These are phyloP conservation scores for Alexandromys oeconomus DNA, from an alignment of 2,797 vertebrate species.

Conservation along the genomic window DNA sequence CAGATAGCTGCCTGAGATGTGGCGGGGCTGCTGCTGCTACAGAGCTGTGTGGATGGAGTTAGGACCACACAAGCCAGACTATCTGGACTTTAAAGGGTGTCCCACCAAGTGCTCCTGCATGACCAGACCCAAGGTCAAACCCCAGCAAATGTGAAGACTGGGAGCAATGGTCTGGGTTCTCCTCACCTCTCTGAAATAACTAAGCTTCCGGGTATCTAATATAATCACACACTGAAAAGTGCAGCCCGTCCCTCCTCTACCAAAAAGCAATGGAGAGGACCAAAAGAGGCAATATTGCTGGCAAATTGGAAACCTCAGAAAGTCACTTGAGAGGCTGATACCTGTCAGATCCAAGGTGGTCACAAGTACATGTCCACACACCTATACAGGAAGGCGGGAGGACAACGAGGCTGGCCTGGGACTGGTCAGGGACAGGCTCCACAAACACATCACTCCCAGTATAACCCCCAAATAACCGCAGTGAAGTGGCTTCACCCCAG, in stretches of 20 bases:
- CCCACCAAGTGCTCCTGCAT: background rate
- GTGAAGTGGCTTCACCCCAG: background rate
- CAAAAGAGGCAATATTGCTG: background rate
- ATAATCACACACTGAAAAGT: background rate
- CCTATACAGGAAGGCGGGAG: background rate
- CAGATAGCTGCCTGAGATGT: background rate
- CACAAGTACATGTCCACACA: rapidly evolving
- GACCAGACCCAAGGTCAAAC: too few species aligned
- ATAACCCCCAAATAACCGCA: background rate
- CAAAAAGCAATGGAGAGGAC: background rate
- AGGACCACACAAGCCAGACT: too few species aligned
- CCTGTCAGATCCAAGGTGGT: background rate
- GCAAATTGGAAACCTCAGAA: background rate
- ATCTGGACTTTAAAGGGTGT: too few species aligned
- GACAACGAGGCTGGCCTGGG: background rate
- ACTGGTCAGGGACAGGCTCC: background rate
- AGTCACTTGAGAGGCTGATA: background rate
- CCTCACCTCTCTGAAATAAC: background rate
- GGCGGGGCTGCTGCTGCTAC: background rate
- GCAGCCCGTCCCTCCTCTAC: background rate
- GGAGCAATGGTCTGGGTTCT: background rate
- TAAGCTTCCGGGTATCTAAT: background rate
- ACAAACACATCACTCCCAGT: background rate
- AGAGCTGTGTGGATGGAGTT: background rate
- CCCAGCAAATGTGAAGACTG: background rate